Evolutionary conservation across 1,140 invertebrate genomes (phyloP), one percentile per base, ranked within the genome.

Genomic region (Polypedilum pembai): DNA sequence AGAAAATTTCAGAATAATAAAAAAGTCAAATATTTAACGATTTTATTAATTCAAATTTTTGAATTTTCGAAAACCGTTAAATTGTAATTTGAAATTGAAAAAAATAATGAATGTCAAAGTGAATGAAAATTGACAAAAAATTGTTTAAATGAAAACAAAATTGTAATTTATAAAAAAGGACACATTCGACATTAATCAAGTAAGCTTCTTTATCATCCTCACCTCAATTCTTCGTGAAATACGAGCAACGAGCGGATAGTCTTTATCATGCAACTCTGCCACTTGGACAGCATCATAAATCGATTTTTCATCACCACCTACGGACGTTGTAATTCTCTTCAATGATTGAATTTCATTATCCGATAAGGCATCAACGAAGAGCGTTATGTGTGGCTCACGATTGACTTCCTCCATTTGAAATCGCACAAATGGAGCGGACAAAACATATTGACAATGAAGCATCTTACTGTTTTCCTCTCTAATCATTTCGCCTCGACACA

Each of bases 391-490:
- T 0, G 97, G 98, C 18, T 93, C 87, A n/a, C 91, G 82, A 82
- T 91, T 93, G 40, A 92, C 87, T 78, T 95, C 89, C 83, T 99
- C 98, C 79, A 95, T 88, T 82, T 98, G 98, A 73, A 96, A 88
- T 0, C 94, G 95, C 0, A 89, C 91, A 40, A 89, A 94, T 0
- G 94, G 92, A 69, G 17, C 85, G 41, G 86, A 87, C 73, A 83
- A 85, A 21, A 87, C 82, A 79, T 95, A 98, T n/a, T 88, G 88
- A 82, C 96, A 98, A 75, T 86, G 87, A n/a, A 95, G 82, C n/a
- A n/a, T 75, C 18, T 21, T 77, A 7, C 83, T 76, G 0, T 77
- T 65, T 0, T 86, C 79, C 20, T 85, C 33, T 1, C 76, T 79
- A 65, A 80, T 81, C 15, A 89, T 83, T 82, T 96, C 94, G 41